phyloP scores from a whole-genome alignment of 1,140 invertebrate genomes.

The Calliphora vicina region DNA sequence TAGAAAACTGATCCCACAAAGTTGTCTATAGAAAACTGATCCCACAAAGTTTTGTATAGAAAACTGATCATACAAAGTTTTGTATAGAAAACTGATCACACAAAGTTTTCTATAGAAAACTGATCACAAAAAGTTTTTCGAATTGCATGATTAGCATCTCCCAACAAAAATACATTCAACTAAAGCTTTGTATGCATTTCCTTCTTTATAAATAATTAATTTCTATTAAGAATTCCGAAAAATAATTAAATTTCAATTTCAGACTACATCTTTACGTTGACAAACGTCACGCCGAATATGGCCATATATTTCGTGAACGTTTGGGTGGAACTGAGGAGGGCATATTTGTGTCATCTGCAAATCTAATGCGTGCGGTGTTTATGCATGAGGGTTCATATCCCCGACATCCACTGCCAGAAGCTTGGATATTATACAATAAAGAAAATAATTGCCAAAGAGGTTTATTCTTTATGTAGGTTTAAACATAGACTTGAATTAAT shows the following conservation, averaged over 20 bases:
- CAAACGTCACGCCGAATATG: slow-evolving; percentile 73
- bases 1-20: too few species aligned
- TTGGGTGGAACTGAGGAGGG: slow-evolving; percentile 71
- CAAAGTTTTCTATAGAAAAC: too few species aligned
- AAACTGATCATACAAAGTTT: too few species aligned
- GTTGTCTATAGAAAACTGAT: too few species aligned
- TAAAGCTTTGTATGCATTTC: too few species aligned
- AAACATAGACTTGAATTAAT: background rate
- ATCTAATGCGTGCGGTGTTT: slow-evolving; percentile 76
- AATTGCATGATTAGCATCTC: too few species aligned
- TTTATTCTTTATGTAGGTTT: slow-evolving; percentile 84
- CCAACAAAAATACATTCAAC: too few species aligned
- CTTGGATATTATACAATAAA: slow-evolving; percentile 83
- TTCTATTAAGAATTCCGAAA: too few species aligned
- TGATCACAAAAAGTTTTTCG: too few species aligned
- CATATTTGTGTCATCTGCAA: slow-evolving; percentile 71
- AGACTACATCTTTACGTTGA: slow-evolving; percentile 79
- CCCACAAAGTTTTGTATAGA: too few species aligned
- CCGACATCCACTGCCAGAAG: slow-evolving; percentile 79
- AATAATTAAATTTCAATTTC: slow-evolving; percentile 35
- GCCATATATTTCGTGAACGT: slow-evolving; percentile 77
- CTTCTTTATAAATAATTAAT: too few species aligned
- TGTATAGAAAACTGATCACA: too few species aligned
- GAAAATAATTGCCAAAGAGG: slow-evolving; percentile 75
- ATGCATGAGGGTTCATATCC: slow-evolving; percentile 80